Conservation (phyloP, 2,888 invertebrate genomes). For the Drosophila putrida region DNA sequence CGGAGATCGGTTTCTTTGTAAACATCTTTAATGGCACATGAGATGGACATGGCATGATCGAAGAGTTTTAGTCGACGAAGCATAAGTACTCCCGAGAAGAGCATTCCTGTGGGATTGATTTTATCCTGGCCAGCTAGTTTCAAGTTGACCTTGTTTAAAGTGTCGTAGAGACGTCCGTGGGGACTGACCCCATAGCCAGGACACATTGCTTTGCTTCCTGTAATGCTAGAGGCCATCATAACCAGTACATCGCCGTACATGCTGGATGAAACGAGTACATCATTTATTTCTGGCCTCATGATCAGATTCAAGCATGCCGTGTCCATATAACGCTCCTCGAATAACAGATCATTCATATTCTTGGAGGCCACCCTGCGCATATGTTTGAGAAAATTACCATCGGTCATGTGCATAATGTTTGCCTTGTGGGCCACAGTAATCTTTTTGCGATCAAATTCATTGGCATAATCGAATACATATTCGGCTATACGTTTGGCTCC, state of each 20-base stretch:
- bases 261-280: slow-evolving; percentile 98
- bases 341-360: slow-evolving; percentile 94
- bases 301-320: slow-evolving; percentile 83
- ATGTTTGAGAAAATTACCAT: slow-evolving; percentile 94
- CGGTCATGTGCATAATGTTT: slow-evolving; percentile 99
- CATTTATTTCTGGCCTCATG: slow-evolving; percentile 84
- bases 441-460: slow-evolving; percentile 95
- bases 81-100: slow-evolving; percentile 96
- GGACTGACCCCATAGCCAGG: slow-evolving; percentile 95
- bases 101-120: slow-evolving; percentile 96
- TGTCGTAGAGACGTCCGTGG: slow-evolving; percentile 92
- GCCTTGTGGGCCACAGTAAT: slow-evolving; percentile 99
- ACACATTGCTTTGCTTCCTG: slow-evolving; percentile 97
- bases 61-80: slow-evolving; percentile 95
- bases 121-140: slow-evolving; percentile 95
- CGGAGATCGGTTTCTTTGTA: slow-evolving; percentile 94
- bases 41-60: slow-evolving; percentile 92
- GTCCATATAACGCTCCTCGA: slow-evolving; percentile 98
- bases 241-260: slow-evolving; percentile 99
- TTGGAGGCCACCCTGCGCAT: slow-evolving; percentile 94
- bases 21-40: slow-evolving; percentile 91
- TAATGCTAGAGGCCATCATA: slow-evolving; percentile 96
- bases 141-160: slow-evolving; percentile 97
- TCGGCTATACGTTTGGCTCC: slow-evolving; percentile 98
- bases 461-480: slow-evolving; percentile 98